Evolutionary conservation across 1,140 invertebrate species (phyloP), one percentile per base, ranked within the genome.

Genomic region (Magallana angulata): DNA sequence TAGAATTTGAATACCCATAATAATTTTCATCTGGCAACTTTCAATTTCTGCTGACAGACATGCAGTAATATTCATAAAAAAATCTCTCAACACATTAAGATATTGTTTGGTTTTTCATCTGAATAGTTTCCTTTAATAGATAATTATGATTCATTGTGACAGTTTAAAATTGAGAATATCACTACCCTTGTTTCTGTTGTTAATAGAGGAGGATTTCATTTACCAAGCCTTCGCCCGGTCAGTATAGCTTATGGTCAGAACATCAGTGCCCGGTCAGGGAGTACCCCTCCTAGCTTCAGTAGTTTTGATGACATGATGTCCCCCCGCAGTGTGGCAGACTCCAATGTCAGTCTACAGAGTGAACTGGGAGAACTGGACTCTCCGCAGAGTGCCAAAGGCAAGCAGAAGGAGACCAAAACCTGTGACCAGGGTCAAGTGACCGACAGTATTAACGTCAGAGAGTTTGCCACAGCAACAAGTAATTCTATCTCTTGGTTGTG

Each of bases 241-340:
- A 92, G 91, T 83, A 90, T 91, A 82, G 92, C 97, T 96, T 90
- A 97, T 97, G 85, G 97, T 97, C 85, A 97, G 58, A 95, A 98
- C 87, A 97, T 98, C 60, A 92, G 93, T 24, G 76, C 91, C 30
- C 93, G 92, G 71, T 87, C 89, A 57, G 91, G 87, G 48, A 94
- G 92, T 89, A 94, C 94, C 9, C 91, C 91, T 18, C 81, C 81
- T 9, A 82, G 81, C n/a, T 82, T 82, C n/a, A 89, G 88, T 8
- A 93, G 91, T 85, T 88, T 92, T 71, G 92, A 94, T 89, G 94
- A 94, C 84, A 86, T 93, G 80, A 93, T 91, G 30, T 92, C 93
- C 11, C 94, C 94, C 7, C 91, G 92, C 83, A 92, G 93, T 86
- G 95, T 94, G 83, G 94, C 94, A 12, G 95, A 95, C 88, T 95